Conservation (phyloP, 2,888 invertebrate genomes). For the Lithophane semibrunnea region DNA sequence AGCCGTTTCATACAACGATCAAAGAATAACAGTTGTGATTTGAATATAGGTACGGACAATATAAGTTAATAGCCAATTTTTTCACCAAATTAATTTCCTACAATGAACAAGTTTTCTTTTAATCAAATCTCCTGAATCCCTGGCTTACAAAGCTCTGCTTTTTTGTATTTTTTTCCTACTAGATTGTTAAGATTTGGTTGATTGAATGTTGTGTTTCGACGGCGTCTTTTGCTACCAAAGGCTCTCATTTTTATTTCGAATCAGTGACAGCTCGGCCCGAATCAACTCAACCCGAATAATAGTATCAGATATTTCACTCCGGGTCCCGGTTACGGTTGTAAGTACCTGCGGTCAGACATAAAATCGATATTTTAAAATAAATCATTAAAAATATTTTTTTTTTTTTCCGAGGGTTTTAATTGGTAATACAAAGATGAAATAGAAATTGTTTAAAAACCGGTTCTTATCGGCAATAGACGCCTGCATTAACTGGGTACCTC, state of each 20-base stretch:
- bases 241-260: neutral
- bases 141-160: neutral
- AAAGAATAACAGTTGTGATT: no score
- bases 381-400: no score
- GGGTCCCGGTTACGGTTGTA: no score
- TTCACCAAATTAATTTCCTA: no score
- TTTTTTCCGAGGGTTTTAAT: neutral
- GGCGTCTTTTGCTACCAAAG: neutral
- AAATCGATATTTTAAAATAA: no score
- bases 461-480: neutral
- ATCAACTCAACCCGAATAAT: no score
- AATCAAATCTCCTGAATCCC: neutral
- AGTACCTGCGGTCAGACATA: no score
- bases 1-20: no score
- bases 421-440: neutral
- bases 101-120: neutral
- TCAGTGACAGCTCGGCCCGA: no score
- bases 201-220: neutral
- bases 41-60: no score
- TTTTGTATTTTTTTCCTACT: neutral
- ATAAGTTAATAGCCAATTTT: no score
- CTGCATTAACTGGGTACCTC: neutral
- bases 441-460: neutral
- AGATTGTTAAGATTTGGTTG: neutral
- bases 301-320: no score